phyloP scores from a whole-genome alignment of 92 coral and sea anemone genomes.

The Hydrozoanthus gracilis region DNA sequence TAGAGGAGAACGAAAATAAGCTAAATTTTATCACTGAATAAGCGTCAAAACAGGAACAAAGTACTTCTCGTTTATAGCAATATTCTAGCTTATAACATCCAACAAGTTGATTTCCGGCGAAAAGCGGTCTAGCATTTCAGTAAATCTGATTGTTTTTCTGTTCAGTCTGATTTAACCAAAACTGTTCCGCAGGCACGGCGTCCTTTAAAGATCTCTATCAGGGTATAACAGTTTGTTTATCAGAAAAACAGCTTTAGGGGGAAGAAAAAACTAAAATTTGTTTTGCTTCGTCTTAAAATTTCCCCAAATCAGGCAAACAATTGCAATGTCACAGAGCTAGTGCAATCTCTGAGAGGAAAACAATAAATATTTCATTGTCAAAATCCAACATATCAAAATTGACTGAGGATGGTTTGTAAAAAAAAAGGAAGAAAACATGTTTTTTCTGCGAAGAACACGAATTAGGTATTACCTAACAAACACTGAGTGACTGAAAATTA shows the following conservation, averaged over 20 bases:
- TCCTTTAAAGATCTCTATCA: constrained; percentile 29
- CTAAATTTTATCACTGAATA: background rate
- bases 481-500: too few relatives aligned
- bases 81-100: too few relatives aligned
- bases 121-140: background rate
- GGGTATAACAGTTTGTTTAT: background rate
- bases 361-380: too few relatives aligned
- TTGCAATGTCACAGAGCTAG: too few relatives aligned
- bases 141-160: background rate
- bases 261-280: background rate
- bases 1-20: background rate
- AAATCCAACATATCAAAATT: too few relatives aligned
- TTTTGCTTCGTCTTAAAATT: background rate
- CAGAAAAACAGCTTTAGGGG: background rate
- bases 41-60: background rate
- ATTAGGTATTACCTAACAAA: too few relatives aligned
- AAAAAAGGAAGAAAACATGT: too few relatives aligned
- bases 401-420: too few relatives aligned
- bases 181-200: background rate
- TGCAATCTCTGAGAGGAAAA: too few relatives aligned
- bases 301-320: too few relatives aligned
- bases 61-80: background rate
- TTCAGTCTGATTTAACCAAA: background rate
- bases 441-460: too few relatives aligned
- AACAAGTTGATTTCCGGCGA: background rate